Evolutionary conservation across 1,140 invertebrate genomes (phyloP), one percentile per base, ranked within the genome.

Genomic region (Dysdera silvatica): DNA sequence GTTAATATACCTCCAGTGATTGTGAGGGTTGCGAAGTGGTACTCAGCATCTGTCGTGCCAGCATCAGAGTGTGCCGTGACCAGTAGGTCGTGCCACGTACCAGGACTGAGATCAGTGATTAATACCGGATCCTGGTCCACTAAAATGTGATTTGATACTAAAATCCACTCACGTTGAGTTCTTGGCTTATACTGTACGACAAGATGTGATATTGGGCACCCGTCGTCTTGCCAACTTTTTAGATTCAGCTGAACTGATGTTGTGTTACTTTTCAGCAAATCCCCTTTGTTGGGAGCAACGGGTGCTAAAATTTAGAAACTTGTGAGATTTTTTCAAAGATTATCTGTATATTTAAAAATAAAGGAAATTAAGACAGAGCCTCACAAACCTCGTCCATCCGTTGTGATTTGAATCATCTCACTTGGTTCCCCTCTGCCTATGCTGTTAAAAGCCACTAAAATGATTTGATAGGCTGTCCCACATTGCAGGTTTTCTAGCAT

Each of bases 11-110:
- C 67, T 40, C 94, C 94, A 68, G 88, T 91, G 63, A 91, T 84
- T 20, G 92, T 95, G 6, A 97, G 81, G 14, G 95, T 97, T 14
- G 91, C 91, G 76, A 97, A 96, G 80, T 93, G 89, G 72, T 93
- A 89, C 82, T 95, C 87, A 48, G 89, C 89, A 33, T 95, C 89
- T 18, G 90, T 90, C 68, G 92, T 94, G 33, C 94, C 95, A 58
- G 93, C 93, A 72, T 95, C 95, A 73, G 95, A 96, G 76, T 96
- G 91, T 20, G 94, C 94, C 4, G 91, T 95, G 16, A 97, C 91
- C 31, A 88, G 81, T 10, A 93, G 77, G 53, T 70, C 69, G 35
- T 72, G 64, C 75, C 56, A 73, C 48, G 78, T 79, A 4, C 74
- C 72, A 3, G 72, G 68, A 41, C 66, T 65, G 10, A 79, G 41